Evolutionary conservation across 37 sponge, comb jelly and placozoan genomes (phyloP), one percentile per base, ranked within the genome.

Genomic region (Hexactinellida sp.): DNA sequence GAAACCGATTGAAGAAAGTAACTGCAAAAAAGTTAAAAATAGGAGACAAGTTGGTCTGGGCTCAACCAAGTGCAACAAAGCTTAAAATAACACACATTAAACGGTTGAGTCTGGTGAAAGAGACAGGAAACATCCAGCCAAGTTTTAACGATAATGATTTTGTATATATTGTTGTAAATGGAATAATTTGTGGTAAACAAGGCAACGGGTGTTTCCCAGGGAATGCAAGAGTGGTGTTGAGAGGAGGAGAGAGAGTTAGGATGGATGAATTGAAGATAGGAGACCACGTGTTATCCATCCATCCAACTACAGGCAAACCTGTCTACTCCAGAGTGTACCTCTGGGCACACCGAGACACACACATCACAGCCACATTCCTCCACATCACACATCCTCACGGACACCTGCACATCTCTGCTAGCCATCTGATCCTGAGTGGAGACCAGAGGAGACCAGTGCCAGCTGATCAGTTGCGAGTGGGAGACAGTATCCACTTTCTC

Each of bases 331-430:
- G 13, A 63, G 76, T 63, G 28, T 63, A 63, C 34, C 76, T 63
- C 76, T 63, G 76, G 76, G 76, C 76, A 63, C 76, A 63, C 13
- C 76, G 76, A 63, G 76, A 63, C 30, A 10, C 76, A 63, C 76
- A 63, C 76, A n/a, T 63, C 76, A 63, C 76, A 63, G 76, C 76
- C 76, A 63, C 76, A 63, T 63, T 63, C 76, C 76, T 63, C 25
- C 76, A 63, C 76, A 63, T 63, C 76, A 63, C 76, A 63, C 76
- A 63, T 63, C 76, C 76, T 63, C 76, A 63, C 76, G 76, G 76
- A 63, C 76, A 63, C 76, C 25, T 63, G 3, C 76, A 63, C 76
- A 63, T 63, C 76, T 63, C 76, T 63, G 76, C 76, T 63, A 63
- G 13, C 76, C 76, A 63, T 63, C 76, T 63, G 19, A 63, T 63